Evolutionary conservation across 2,888 invertebrate species (phyloP).

Genomic region (Agrotis exclamationis): DNA sequence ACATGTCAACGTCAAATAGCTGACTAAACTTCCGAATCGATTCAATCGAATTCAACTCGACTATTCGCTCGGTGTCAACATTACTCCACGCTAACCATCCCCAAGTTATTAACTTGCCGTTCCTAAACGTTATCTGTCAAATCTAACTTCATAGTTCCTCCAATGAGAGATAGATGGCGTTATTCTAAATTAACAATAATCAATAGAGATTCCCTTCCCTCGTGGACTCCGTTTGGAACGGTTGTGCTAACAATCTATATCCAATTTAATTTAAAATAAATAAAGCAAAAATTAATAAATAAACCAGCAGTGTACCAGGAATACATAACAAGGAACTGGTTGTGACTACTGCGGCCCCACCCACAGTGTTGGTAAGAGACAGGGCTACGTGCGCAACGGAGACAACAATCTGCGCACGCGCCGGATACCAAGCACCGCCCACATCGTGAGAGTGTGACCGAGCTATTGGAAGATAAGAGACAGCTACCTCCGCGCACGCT

Average conservation of each 20-base stretch:
- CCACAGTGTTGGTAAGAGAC: slow-evolving; percentile 2
- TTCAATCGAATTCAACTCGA: no score
- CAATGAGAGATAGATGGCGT: no score
- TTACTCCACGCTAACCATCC: no score
- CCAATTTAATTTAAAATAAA: slow-evolving; percentile 8
- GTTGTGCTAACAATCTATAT: slow-evolving; percentile 1
- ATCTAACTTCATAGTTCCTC: no score
- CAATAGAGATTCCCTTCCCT: no score
- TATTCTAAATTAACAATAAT: no score
- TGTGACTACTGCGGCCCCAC: slow-evolving; percentile 3
- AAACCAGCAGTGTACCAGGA: slow-evolving; percentile 11
- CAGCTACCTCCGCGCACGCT: slow-evolving; percentile 1
- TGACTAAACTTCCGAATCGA: no score
- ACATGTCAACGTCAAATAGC: no score
- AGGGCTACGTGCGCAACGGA: slow-evolving; percentile 3
- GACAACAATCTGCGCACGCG: slow-evolving; percentile 1
- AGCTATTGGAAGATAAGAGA: slow-evolving; percentile 6
- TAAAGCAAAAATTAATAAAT: slow-evolving; percentile 1
- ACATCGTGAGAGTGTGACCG: slow-evolving; percentile 11
- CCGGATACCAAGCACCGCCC: slow-evolving; percentile 6
- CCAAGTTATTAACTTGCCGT: no score
- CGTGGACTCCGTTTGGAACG: slow-evolving; percentile 6
- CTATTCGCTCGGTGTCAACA: no score
- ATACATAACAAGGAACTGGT: slow-evolving; percentile 6
- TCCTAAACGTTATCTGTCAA: no score